These are phyloP conservation scores for Drosophila insularis DNA, from an alignment of 1,140 invertebrate genomes.

Conservation along the genomic window DNA sequence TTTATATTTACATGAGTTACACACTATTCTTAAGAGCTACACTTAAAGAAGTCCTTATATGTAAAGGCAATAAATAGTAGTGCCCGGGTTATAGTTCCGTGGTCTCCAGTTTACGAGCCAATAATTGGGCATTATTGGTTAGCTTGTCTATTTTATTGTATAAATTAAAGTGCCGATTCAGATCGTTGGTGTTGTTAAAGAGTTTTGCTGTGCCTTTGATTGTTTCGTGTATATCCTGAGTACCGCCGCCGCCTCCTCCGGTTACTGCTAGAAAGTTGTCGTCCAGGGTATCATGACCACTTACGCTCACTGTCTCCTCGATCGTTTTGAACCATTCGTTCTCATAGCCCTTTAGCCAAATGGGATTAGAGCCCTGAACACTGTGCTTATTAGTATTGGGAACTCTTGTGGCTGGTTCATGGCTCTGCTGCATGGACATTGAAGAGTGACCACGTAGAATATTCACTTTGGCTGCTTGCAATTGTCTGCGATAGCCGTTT, in stretches of 20 bases:
- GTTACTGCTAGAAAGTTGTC: constrained; percentile 86
- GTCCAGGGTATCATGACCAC: constrained; percentile 93
- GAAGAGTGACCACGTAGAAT: constrained; percentile 88
- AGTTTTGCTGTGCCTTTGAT: constrained; percentile 77
- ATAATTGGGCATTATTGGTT: constrained; percentile 84
- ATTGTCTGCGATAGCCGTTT: constrained; percentile 90
- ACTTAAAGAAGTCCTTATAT: constrained; percentile 31
- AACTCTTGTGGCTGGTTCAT: constrained; percentile 85
- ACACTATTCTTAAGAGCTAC: constrained; percentile 11
- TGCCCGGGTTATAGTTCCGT: constrained; percentile 85
- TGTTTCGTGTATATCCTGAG: constrained; percentile 74
- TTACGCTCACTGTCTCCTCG: constrained; percentile 88
- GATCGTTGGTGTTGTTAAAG: constrained; percentile 84
- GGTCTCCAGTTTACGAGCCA: constrained; percentile 92
- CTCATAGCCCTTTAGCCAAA: constrained; percentile 96
- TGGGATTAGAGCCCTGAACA: constrained; percentile 96
- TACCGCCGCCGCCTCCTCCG: constrained; percentile 14
- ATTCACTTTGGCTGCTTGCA: constrained; percentile 96
- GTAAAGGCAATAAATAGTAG: no score
- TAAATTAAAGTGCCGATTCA: constrained; percentile 86
- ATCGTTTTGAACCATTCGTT: constrained; percentile 97
- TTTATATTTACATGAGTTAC: constrained; percentile 48
- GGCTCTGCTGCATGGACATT: constrained; percentile 58
- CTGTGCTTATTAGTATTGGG: constrained; percentile 98
- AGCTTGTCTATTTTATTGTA: constrained; percentile 86